Conservation (phyloP, 2,113 vertebrate species). For the Lepus europaeus region DNA sequence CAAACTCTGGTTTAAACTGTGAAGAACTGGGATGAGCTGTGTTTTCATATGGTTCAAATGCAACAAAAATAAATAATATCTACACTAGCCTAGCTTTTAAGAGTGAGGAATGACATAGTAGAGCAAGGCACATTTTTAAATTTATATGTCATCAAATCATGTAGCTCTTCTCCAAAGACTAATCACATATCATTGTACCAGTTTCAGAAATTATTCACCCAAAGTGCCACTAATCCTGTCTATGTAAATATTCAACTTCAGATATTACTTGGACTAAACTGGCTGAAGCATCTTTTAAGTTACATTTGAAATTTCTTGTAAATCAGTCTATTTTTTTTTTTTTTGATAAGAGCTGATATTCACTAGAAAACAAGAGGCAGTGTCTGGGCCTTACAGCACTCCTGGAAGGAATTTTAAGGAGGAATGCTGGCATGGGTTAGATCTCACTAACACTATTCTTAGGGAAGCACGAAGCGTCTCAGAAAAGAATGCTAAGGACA, state of each 20-base stretch:
- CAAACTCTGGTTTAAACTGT: not conserved
- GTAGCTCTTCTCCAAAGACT: not conserved
- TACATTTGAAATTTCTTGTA: slow-evolving; percentile 6
- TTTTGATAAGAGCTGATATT: not conserved
- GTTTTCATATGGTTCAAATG: not conserved
- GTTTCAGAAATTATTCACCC: not conserved
- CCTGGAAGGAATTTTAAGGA: not conserved
- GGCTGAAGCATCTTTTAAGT: slow-evolving; percentile 18
- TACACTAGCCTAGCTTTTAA: not conserved
- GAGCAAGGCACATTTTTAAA: slow-evolving; percentile 26
- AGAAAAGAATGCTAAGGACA: not conserved
- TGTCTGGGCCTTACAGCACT: not conserved
- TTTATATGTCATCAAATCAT: slow-evolving; percentile 19
- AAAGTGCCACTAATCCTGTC: not conserved
- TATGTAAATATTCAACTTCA: not conserved
- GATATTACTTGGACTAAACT: not conserved
- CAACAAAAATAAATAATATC: not conserved
- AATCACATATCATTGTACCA: not conserved
- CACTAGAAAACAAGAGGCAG: not conserved
- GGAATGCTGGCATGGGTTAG: accelerated
- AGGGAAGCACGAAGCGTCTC: not conserved
- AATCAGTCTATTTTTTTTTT: not conserved
- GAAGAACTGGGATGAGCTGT: not conserved
- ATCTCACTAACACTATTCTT: not conserved
- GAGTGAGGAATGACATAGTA: not conserved